Evolutionary conservation across 1,140 invertebrate species (phyloP).

Genomic region (Pemphigus obesinymphae): DNA sequence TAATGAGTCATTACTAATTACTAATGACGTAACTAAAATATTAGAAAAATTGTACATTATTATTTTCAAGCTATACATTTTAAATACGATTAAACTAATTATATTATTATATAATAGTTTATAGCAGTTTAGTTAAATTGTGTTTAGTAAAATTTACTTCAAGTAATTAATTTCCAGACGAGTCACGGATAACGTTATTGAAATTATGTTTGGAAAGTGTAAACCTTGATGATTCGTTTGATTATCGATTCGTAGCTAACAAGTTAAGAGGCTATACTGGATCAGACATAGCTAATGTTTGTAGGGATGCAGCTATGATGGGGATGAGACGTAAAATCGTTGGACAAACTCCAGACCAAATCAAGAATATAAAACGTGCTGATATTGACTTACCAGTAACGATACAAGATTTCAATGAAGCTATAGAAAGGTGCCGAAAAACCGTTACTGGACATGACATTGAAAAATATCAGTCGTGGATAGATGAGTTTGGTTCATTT

Average conservation of each 20-base stretch:
- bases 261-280: slow-evolving; percentile 63
- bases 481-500: slow-evolving; percentile 48
- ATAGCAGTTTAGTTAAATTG: background rate
- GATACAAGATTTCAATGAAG: slow-evolving; percentile 59
- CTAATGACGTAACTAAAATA: background rate
- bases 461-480: slow-evolving; percentile 51
- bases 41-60: background rate
- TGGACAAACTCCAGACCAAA: slow-evolving; percentile 60
- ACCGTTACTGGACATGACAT: slow-evolving; percentile 59
- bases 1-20: background rate
- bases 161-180: slow-evolving; percentile 51
- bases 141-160: background rate
- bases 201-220: slow-evolving; percentile 61
- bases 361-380: slow-evolving; percentile 59
- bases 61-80: too few species aligned
- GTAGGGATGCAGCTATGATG: slow-evolving; percentile 69
- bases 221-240: slow-evolving; percentile 55
- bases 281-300: slow-evolving; percentile 63
- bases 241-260: slow-evolving; percentile 56
- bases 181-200: slow-evolving; percentile 59
- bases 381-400: slow-evolving; percentile 61
- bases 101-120: too few species aligned
- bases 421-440: slow-evolving; percentile 58
- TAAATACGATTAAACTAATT: background rate
- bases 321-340: slow-evolving; percentile 60